phyloP scores from a whole-genome alignment of 2,888 invertebrate species.

The Nephrocerus scutellatus region DNA sequence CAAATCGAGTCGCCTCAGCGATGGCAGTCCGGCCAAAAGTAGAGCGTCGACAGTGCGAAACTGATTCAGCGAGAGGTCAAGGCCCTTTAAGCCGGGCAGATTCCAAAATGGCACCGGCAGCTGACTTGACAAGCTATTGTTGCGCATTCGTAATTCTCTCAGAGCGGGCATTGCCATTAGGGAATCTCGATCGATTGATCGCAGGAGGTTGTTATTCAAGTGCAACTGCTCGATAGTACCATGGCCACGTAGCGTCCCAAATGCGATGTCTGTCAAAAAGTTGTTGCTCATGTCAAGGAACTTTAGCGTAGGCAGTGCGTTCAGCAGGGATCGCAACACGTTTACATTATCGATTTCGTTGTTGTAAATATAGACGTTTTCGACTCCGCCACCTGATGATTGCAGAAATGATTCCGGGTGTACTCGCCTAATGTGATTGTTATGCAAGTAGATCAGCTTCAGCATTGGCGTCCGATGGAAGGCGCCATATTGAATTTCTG shows the following conservation, averaged over 20 bases:
- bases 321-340: conserved; percentile 66
- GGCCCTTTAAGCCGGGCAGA: conserved; percentile 72
- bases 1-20: conserved; percentile 67
- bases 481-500: conserved; percentile 70
- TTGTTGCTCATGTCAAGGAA: conserved; percentile 76
- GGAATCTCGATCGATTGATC: conserved; percentile 68
- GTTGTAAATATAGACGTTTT: conserved; percentile 68
- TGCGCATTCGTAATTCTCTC: conserved; percentile 70
- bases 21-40: conserved; percentile 67
- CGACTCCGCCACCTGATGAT: conserved; percentile 64
- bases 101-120: conserved; percentile 76
- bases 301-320: conserved; percentile 68
- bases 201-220: conserved; percentile 70
- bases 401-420: conserved; percentile 77
- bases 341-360: conserved; percentile 70
- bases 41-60: conserved; percentile 65
- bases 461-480: conserved; percentile 71
- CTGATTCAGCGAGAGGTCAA: conserved; percentile 72
- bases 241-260: conserved; percentile 72
- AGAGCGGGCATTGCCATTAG: conserved; percentile 78
- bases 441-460: conserved; percentile 66
- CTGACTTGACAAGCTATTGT: conserved; percentile 72
- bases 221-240: conserved; percentile 72
- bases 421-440: conserved; percentile 67
- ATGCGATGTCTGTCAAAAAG: conserved; percentile 66